Conservation (phyloP, 2,113 vertebrate species). For the Urocolius indicus region DNA sequence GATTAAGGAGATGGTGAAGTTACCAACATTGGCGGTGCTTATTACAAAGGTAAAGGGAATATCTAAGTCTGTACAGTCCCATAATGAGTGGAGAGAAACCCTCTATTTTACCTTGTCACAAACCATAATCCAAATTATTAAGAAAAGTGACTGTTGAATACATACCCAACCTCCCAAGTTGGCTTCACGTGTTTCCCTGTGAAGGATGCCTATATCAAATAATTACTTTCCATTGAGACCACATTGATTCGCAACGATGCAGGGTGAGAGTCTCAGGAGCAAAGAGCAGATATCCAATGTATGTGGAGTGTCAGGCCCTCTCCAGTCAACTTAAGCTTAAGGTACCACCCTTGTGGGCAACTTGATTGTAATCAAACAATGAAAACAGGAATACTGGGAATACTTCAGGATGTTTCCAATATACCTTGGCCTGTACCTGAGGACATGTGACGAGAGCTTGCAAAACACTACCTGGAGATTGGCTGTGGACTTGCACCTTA, state of each 20-base stretch:
- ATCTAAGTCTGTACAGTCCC: background rate
- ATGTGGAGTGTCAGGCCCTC: accelerated
- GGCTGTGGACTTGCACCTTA: background rate
- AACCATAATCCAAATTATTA: background rate
- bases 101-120: background rate
- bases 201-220: background rate
- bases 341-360: background rate
- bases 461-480: background rate
- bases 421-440: background rate
- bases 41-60: background rate
- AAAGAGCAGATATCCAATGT: background rate
- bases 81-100: background rate
- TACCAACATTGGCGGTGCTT: background rate
- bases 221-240: background rate
- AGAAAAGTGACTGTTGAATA: background rate
- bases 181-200: background rate
- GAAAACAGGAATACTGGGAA: background rate
- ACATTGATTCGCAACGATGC: accelerated
- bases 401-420: background rate
- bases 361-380: background rate
- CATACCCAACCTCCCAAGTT: background rate
- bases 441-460: background rate
- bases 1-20: background rate
- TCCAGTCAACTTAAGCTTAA: background rate
- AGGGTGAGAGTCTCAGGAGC: background rate